Evolutionary conservation across 1,140 invertebrate species (phyloP), one percentile per base, ranked within the genome.

Genomic region (Chelonus insularis): DNA sequence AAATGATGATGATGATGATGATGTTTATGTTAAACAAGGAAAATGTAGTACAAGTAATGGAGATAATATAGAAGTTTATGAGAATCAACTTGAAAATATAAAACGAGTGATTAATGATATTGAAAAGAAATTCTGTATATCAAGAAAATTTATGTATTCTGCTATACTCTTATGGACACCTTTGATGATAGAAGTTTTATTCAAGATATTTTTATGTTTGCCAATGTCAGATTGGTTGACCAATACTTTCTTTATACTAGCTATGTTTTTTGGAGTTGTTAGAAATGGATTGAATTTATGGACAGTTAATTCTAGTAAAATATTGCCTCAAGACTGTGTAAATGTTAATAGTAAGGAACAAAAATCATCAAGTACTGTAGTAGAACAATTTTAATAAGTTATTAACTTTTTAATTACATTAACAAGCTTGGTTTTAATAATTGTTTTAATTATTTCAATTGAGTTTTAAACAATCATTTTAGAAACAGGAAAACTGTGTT

Each of bases 141-240:
- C 67, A 6, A 64, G 57, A 47, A 63, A 43, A 5, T 68, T 64
- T 50, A 59, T 73, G 11, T 25, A 71, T 2, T 34, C 64, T 7
- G 64, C 65, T 4, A 51, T 68, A 43, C 4, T 70, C 21, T 57
- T 73, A 21, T 76, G 74, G 74, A 72, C 68, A 20, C 73, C 73
- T n/a, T 51, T 72, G 6, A 64, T 76, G 7, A 18, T 70, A 0
- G 61, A 66, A 45, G 25, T 65, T 20, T 39, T 72, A 45, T 21
- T 65, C 0, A 68, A 69, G 63, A 62, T 74, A 20, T 69, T 75
- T 51, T 47, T 65, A 2, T 70, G 65, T 6, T 54, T 51, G 0
- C 29, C 37, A 8, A 18, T 61, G 34, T 66, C 68, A 29, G 51
- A 60, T 34, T 73, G 73, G 72, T 52, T 72, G 2, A 61, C 57